Percentiles rank a stretch among this genome's conserved stretches.
Conservation (phyloP, 2,888 invertebrate species). For the Drosophila kambysellisi region DNA sequence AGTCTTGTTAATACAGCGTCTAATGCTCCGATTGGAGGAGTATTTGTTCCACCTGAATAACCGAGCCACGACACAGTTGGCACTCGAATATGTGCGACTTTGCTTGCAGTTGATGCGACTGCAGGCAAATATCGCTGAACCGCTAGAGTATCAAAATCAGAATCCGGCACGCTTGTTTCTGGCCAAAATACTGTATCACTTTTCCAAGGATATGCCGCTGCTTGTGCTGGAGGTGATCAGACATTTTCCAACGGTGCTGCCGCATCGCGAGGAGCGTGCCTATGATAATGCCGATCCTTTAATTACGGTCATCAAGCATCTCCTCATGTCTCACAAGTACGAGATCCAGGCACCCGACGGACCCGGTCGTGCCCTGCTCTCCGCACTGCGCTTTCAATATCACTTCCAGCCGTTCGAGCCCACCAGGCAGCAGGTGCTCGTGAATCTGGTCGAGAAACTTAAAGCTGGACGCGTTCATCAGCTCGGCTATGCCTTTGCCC, state of each 20-base stretch:
- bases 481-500: conserved; percentile 76
- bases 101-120: conserved; percentile 67
- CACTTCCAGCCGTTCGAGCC: conserved; percentile 81
- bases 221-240: conserved; percentile 78
- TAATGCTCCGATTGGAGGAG: conserved; percentile 53
- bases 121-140: conserved; percentile 10
- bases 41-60: conserved; percentile 39
- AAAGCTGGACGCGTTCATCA: conserved; percentile 73
- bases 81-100: conserved; percentile 53
- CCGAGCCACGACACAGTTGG: not conserved
- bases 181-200: conserved; percentile 83
- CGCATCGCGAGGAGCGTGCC: conserved; percentile 72
- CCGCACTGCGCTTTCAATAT: conserved; percentile 80
- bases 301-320: conserved; percentile 81
- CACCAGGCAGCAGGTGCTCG: conserved; percentile 69
- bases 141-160: conserved; percentile 10
- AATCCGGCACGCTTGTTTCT: conserved; percentile 81
- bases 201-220: conserved; percentile 61
- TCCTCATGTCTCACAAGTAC: conserved; percentile 77
- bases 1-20: conserved; percentile 23
- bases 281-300: conserved; percentile 81
- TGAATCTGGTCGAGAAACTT: conserved; percentile 79
- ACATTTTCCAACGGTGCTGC: conserved; percentile 81
- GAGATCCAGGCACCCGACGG: conserved; percentile 68
- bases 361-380: conserved; percentile 69